Base-by-base conservation (phyloP, 2,113 vertebrate species). In the Eurypyga helias region DNA sequence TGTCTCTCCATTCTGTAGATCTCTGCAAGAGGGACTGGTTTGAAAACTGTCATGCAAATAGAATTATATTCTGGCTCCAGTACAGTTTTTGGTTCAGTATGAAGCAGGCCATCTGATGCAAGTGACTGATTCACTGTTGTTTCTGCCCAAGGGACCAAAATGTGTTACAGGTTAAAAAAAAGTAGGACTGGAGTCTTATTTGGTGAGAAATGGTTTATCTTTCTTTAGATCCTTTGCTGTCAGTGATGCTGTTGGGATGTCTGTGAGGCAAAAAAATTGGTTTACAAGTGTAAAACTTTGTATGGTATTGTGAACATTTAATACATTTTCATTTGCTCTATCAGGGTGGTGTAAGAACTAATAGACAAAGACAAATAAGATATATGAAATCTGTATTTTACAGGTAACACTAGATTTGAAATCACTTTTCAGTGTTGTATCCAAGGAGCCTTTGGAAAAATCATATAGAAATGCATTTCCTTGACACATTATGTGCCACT, bases 81-180 rank as follows among this genome's bases (percentile, higher is more conserved):
- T 23, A 70, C 45, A 81, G 31, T 90, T 70, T 91, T 70, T 92
- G 75, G 89, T 93, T 94, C 28, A 49, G 8, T 81, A 77, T 61
- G 83, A 94, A 87, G 71, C 24, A 60, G 94, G 23, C 49, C 65
- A 91, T 83, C 46, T 95, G 84, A n/a, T 93, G 49, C 95, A 96
- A 91, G 15, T 79, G 88, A 70, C 45, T 89, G 77, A 81, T 70
- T 95, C 48, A 55, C 81, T 96, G 52, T 95, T 91, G 64, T 57
- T 73, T 65, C 15, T 93, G 61, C 89, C 71, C 70, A 94, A 76
- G 64, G 31, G 61, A 96, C 11, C 7, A 69, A 71, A 82, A 87
- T 81, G 10, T 62, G 45, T 77, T 84, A 36, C 19, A 66, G 25
- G n/a, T 84, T 36, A 11, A 66, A 72, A 29, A 8, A 43, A 2